Evolutionary conservation across 2,113 vertebrate species (phyloP).

Genomic region (Sceloporus undulatus): DNA sequence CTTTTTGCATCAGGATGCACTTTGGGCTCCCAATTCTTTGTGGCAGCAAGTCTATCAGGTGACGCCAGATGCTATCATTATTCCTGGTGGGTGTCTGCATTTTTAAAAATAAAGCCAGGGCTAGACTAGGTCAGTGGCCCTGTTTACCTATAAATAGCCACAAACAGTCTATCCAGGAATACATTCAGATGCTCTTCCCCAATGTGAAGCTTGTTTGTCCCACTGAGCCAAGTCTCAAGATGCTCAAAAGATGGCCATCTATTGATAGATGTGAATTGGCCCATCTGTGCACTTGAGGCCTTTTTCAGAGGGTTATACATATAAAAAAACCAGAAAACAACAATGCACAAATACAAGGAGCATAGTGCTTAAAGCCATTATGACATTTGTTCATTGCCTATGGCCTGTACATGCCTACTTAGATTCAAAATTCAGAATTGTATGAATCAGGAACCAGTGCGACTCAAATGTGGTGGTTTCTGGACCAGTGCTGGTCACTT

Average conservation of each 20-base stretch:
- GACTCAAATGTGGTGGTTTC: too few species aligned
- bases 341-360: too few species aligned
- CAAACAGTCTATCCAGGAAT: not conserved
- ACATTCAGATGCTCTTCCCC: not conserved
- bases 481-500: too few species aligned
- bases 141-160: not conserved
- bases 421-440: too few species aligned
- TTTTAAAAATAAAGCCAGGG: conserved; percentile 34
- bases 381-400: too few species aligned
- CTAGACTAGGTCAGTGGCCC: not conserved
- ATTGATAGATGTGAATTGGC: too few species aligned
- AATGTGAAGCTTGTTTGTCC: not conserved
- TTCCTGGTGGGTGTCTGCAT: conserved; percentile 32
- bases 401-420: too few species aligned
- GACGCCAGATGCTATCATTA: not conserved
- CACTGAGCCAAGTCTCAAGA: not conserved
- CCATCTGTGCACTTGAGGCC: too few species aligned
- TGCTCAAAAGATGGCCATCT: not conserved
- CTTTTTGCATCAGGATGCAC: not conserved
- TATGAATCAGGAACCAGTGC: too few species aligned
- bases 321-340: too few species aligned
- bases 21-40: not conserved
- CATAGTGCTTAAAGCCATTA: too few species aligned
- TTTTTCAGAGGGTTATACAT: too few species aligned
- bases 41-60: not conserved